These are phyloP conservation scores for Macquaria ambigua DNA, from an alignment of 2,113 vertebrate species.

Conservation along the genomic window DNA sequence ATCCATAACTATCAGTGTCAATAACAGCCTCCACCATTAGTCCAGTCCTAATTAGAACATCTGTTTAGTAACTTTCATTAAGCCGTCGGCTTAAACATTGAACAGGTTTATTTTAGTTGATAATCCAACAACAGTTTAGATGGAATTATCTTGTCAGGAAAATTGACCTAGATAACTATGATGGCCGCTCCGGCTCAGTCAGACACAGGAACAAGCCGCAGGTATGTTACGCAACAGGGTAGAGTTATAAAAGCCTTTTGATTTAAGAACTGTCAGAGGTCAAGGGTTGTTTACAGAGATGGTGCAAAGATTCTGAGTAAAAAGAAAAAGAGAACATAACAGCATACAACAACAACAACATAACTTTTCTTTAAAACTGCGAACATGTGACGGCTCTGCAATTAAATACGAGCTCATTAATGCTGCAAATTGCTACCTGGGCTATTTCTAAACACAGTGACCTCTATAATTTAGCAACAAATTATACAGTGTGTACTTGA, in stretches of 20 bases:
- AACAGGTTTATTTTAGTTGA: conserved; percentile 65
- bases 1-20: not conserved
- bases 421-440: conserved; percentile 39
- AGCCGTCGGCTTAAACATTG: conserved; percentile 36
- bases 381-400: conserved; percentile 4
- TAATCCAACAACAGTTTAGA: conserved; percentile 72
- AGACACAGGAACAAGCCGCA: conserved; percentile 41
- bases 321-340: not conserved
- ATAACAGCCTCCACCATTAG: not conserved
- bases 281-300: not conserved
- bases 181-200: conserved; percentile 6
- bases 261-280: conserved; percentile 12
- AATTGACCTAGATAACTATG: conserved; percentile 63
- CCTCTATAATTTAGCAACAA: conserved; percentile 42
- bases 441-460: conserved; percentile 41
- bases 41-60: conserved; percentile 47
- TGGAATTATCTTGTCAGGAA: conserved; percentile 68
- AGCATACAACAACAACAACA: too few relatives aligned
- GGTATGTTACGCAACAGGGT: conserved; percentile 58
- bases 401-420: conserved; percentile 45
- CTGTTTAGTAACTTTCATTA: conserved; percentile 60
- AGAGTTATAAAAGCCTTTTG: conserved; percentile 26
- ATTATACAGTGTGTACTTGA: conserved; percentile 35
- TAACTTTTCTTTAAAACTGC: conserved; percentile 9
- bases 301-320: not conserved